Evolutionary conservation across 2,888 invertebrate genomes (phyloP).

Genomic region (Empis stercorea): DNA sequence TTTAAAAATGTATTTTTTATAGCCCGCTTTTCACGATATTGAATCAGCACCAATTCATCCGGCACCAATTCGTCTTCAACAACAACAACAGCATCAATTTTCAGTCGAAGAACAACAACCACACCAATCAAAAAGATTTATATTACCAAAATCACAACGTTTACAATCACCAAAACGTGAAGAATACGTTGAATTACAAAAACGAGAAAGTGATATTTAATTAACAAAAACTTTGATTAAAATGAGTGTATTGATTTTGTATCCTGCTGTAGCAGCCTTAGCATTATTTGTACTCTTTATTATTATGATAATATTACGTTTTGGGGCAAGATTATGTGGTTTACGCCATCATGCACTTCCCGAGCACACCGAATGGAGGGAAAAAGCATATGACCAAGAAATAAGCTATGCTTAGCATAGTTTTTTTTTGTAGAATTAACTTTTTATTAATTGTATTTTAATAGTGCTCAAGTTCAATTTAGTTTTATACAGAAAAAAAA

Average conservation of each 20-base stretch:
- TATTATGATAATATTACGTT: constrained; percentile 62
- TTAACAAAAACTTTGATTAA: constrained; percentile 14
- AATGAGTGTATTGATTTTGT: constrained; percentile 61
- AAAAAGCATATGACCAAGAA: constrained; percentile 17
- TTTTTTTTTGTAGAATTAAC: too few species aligned
- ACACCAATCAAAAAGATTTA: too few species aligned
- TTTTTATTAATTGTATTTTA: too few species aligned
- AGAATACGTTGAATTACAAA: constrained; percentile 50
- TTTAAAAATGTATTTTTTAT: background rate
- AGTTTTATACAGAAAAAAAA: too few species aligned
- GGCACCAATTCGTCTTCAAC: background rate
- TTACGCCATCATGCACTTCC: constrained; percentile 54
- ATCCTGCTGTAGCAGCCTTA: constrained; percentile 62
- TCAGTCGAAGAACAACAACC: background rate
- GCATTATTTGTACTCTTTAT: constrained; percentile 61
- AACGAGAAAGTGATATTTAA: constrained; percentile 71
- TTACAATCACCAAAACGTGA: constrained; percentile 31
- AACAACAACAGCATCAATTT: too few species aligned
- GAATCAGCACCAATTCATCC: constrained; percentile 21
- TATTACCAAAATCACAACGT: too few species aligned
- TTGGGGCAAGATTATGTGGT: constrained; percentile 57
- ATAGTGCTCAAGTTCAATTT: too few species aligned
- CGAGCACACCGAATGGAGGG: constrained; percentile 45
- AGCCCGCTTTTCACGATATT: constrained; percentile 18
- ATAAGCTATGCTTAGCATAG: constrained; percentile 5